Evolutionary conservation across 2,888 invertebrate species (phyloP).

Genomic region (Himalopsyche anomala): DNA sequence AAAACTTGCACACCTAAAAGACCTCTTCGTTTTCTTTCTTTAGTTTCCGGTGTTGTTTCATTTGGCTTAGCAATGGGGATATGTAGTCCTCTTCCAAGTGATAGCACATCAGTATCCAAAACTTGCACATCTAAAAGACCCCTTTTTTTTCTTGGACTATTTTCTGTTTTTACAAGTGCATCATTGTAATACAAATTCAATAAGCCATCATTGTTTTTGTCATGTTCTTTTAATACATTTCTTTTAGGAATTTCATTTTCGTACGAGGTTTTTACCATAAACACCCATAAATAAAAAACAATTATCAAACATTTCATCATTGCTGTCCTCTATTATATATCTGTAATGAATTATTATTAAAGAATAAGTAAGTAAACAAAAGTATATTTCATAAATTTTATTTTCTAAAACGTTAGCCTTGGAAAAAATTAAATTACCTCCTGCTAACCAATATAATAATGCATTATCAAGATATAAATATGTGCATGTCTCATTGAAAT

Average conservation of each 20-base stretch:
- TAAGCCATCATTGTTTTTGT: background rate
- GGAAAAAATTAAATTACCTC: too few species aligned
- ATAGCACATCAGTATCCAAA: background rate
- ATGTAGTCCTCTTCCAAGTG: background rate
- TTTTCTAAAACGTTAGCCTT: too few species aligned
- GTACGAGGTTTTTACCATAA: background rate
- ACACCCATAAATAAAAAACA: background rate
- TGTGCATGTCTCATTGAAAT: too few species aligned
- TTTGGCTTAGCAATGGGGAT: background rate
- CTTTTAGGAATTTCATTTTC: background rate
- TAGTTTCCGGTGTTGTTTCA: background rate
- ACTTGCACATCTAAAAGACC: constrained; percentile 16
- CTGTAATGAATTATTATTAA: background rate
- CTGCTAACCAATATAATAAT: too few species aligned
- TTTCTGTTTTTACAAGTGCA: background rate
- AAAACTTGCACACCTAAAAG: constrained; percentile 22
- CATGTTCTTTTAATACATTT: background rate
- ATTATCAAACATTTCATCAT: background rate
- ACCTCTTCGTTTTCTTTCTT: constrained; percentile 28
- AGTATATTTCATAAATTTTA: too few species aligned
- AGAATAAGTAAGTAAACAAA: too few species aligned
- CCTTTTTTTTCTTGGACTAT: background rate
- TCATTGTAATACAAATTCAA: background rate
- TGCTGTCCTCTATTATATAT: background rate
- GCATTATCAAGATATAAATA: too few species aligned